A percentile compares a stretch with the other conserved stretches of the same genome.
phyloP scores from a whole-genome alignment of 2,797 vertebrate species.

The Schizothorax lantsangensis region DNA sequence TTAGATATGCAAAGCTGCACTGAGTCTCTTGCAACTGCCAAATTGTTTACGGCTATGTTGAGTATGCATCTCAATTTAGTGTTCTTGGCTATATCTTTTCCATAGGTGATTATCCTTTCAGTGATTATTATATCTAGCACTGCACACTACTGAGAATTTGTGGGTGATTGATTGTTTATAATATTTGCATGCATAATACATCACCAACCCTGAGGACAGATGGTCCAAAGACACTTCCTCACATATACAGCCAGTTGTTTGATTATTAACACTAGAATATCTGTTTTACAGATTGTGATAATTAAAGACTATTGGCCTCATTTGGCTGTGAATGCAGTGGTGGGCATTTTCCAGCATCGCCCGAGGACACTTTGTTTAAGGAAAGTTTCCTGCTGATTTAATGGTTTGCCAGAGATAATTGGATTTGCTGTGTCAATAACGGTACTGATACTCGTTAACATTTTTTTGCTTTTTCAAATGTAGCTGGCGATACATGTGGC shows the following conservation, averaged over 20 bases:
- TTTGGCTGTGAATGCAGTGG: conserved; percentile 39
- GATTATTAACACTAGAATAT: conserved; percentile 12
- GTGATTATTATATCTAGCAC: neutral
- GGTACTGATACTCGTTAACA: neutral
- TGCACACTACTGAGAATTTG: neutral
- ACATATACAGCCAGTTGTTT: conserved; percentile 6
- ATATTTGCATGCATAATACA: neutral
- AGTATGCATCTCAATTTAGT: neutral
- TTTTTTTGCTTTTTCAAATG: neutral
- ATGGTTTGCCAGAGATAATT: conserved; percentile 34
- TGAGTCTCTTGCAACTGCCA: neutral
- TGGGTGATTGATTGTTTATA: neutral
- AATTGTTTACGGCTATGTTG: neutral
- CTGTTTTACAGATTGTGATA: conserved; percentile 21
- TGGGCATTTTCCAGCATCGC: conserved; percentile 26
- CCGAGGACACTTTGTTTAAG: conserved; percentile 25
- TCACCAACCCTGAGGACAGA: neutral
- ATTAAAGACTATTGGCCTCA: conserved; percentile 18
- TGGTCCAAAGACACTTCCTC: neutral
- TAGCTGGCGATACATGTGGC: neutral
- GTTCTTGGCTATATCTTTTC: neutral
- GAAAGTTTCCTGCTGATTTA: conserved; percentile 38
- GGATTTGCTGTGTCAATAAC: conserved; percentile 33
- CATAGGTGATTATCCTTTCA: neutral
- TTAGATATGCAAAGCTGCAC: conserved; percentile 1